phyloP scores from a whole-genome alignment of 2,888 invertebrate species.

The Trichopria drosophilae region DNA sequence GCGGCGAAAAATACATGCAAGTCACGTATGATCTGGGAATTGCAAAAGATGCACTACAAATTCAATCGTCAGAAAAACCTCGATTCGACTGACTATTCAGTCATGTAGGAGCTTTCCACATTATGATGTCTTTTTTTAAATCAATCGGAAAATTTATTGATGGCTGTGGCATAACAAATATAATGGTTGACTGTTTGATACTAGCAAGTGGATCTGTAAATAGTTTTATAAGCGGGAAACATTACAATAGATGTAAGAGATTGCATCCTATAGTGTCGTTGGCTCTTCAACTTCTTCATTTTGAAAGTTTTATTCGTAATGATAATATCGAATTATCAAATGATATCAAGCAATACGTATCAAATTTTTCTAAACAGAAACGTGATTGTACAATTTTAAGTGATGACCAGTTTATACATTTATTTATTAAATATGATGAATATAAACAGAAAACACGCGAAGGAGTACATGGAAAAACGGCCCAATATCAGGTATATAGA shows the following conservation, averaged over 20 bases:
- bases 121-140: constrained; percentile 42
- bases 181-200: constrained; percentile 33
- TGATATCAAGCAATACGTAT: constrained; percentile 13
- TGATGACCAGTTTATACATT: no score
- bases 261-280: constrained; percentile 18
- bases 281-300: constrained; percentile 35
- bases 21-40: constrained; percentile 41
- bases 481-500: constrained; percentile 44
- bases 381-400: no score
- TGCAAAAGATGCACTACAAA: constrained; percentile 38
- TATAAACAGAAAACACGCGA: constrained; percentile 34
- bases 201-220: constrained; percentile 34
- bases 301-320: constrained; percentile 32
- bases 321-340: constrained; percentile 23
- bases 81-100: constrained; percentile 38
- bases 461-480: constrained; percentile 45
- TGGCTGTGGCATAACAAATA: constrained; percentile 33
- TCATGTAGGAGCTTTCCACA: constrained; percentile 39
- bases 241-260: constrained; percentile 32
- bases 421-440: constrained; percentile 36
- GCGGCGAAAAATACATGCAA: constrained; percentile 29
- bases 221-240: constrained; percentile 33
- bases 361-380: no score
- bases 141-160: constrained; percentile 44
- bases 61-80: constrained; percentile 35